A percentile compares a stretch with the other conserved stretches of the same genome.
These are phyloP conservation scores for Tamias sibiricus DNA, from an alignment of 2,113 vertebrate species.

Conservation along the genomic window DNA sequence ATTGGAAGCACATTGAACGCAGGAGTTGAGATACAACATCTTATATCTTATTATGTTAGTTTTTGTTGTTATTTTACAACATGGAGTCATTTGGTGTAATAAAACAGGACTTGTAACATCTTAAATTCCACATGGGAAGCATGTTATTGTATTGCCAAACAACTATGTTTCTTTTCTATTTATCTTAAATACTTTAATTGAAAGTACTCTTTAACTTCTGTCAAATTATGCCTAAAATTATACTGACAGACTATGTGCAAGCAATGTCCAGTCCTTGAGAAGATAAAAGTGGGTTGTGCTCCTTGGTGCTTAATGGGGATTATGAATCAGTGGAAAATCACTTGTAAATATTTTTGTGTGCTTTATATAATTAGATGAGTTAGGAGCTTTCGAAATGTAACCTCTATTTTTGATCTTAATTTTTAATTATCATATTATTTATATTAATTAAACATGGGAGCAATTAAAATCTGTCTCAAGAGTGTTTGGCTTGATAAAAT, in stretches of 20 bases:
- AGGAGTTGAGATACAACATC: neutral
- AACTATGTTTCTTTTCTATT: neutral
- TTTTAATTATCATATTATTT: neutral
- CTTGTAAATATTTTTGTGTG: neutral
- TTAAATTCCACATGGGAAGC: neutral
- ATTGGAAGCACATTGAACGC: neutral
- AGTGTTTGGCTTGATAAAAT: neutral
- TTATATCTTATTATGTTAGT: neutral
- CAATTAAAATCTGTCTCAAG: neutral
- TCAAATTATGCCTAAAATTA: neutral
- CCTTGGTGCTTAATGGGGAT: neutral
- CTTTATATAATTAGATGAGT: neutral
- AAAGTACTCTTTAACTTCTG: neutral
- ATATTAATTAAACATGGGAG: neutral
- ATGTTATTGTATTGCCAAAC: neutral
- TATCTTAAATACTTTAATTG: neutral
- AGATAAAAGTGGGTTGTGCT: neutral
- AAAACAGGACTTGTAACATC: neutral
- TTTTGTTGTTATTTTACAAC: neutral
- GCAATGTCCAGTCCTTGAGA: neutral
- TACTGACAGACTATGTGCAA: neutral
- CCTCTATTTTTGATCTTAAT: neutral
- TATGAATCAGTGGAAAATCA: neutral
- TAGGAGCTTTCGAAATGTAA: neutral
- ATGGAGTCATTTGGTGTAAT: neutral